Conservation (phyloP, 2,797 vertebrate species). For the Pangasius sanitwongsei region DNA sequence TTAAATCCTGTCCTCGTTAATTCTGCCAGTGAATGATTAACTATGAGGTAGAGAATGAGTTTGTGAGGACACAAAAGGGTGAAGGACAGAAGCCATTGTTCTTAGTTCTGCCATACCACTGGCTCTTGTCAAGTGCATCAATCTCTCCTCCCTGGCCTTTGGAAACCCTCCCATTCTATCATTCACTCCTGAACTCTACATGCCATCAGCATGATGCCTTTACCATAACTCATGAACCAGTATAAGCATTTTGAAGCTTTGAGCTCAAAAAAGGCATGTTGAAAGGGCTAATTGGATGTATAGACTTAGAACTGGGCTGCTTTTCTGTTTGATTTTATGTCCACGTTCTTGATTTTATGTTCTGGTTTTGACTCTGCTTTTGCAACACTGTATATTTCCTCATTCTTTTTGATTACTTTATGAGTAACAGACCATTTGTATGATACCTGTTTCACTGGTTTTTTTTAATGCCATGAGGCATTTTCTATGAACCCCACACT, state of each 20-base stretch:
- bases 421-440: slow-evolving; percentile 18
- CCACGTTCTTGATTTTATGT: not conserved
- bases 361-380: not conserved
- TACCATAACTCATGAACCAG: not conserved
- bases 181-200: slow-evolving; percentile 1
- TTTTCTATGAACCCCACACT: slow-evolving; percentile 46
- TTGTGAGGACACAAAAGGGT: not conserved
- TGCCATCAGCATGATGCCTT: not conserved
- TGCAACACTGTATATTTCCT: not conserved
- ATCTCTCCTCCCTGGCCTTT: not conserved
- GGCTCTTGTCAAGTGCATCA: not conserved
- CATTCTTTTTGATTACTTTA: not conserved
- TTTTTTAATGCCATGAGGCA: slow-evolving; percentile 39
- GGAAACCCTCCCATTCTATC: not conserved
- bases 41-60: not conserved
- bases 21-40: not conserved
- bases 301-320: not conserved
- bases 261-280: not conserved
- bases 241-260: not conserved
- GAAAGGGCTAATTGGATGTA: not conserved
- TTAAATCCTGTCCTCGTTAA: not conserved
- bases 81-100: slow-evolving; percentile 2
- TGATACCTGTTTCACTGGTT: slow-evolving; percentile 63
- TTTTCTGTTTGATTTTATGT: not conserved
- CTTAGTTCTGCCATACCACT: not conserved